Evolutionary conservation across 2,113 vertebrate species (phyloP).

Genomic region (Podiceps cristatus): DNA sequence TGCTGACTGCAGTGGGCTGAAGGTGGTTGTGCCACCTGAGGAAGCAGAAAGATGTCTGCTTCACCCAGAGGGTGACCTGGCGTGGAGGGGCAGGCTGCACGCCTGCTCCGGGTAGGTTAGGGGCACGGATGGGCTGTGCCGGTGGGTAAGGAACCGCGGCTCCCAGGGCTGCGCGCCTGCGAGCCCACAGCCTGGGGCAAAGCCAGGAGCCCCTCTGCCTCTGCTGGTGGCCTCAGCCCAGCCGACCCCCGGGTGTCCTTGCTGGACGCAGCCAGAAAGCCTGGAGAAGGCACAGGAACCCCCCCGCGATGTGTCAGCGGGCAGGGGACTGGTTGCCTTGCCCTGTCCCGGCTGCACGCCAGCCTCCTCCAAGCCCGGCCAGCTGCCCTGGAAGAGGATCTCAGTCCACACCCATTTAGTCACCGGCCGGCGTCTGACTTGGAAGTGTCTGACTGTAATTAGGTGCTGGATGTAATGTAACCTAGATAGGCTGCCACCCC

Average conservation of each 20-base stretch:
- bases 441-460: not conserved
- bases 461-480: not conserved
- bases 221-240: not conserved
- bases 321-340: not conserved
- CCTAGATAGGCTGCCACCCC: not conserved
- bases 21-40: not conserved
- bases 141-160: rapidly evolving
- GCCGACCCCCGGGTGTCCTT: rapidly evolving
- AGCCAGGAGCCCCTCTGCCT: not conserved
- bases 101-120: rapidly evolving
- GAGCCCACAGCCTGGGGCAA: not conserved
- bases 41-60: not conserved
- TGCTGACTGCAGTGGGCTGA: not conserved
- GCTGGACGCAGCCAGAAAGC: not conserved
- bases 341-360: rapidly evolving
- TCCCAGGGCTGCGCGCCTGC: not conserved
- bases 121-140: not conserved
- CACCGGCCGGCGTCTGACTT: not conserved
- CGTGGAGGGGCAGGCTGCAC: not conserved
- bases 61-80: not conserved
- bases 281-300: not conserved
- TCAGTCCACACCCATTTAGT: not conserved
- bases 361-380: rapidly evolving
- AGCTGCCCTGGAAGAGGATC: not conserved
- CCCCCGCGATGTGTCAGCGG: rapidly evolving